phyloP scores from a whole-genome alignment of 2,888 invertebrate species.

The Lamellibrachia columna region DNA sequence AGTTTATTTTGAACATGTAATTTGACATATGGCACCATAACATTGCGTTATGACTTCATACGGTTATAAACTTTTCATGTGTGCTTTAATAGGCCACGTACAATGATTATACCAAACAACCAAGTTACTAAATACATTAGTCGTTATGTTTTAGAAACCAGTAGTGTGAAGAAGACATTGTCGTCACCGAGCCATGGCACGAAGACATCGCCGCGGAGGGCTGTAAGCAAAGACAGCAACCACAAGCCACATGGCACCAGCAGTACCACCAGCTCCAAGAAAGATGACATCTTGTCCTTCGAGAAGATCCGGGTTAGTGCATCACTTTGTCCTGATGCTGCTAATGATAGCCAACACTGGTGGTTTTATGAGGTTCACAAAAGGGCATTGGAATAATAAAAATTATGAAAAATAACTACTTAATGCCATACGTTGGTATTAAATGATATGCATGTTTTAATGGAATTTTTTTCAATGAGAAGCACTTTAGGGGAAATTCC shows the following conservation, averaged over 20 bases:
- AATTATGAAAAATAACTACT: no score
- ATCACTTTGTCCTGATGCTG: neutral
- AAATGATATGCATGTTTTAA: no score
- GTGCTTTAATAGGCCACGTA: no score
- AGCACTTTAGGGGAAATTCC: no score
- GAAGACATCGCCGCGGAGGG: neutral
- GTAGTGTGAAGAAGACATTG: slow-evolving; percentile 30
- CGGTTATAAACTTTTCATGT: no score
- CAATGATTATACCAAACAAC: no score
- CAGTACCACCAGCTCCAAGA: slow-evolving; percentile 40
- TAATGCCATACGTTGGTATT: no score
- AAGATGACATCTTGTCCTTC: slow-evolving; percentile 56
- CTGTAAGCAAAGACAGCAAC: neutral
- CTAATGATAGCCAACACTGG: neutral
- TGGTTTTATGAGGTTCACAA: neutral
- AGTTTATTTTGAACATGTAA: no score
- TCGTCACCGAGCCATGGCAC: neutral
- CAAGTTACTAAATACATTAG: neutral
- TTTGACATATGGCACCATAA: no score
- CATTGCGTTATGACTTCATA: no score
- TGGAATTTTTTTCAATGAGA: no score
- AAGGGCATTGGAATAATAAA: no score
- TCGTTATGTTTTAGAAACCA: neutral
- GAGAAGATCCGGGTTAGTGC: slow-evolving; percentile 60
- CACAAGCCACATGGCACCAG: neutral